These are phyloP conservation scores for Calcarius lapponicus DNA, from an alignment of 2,797 vertebrate genomes.

Conservation along the genomic window DNA sequence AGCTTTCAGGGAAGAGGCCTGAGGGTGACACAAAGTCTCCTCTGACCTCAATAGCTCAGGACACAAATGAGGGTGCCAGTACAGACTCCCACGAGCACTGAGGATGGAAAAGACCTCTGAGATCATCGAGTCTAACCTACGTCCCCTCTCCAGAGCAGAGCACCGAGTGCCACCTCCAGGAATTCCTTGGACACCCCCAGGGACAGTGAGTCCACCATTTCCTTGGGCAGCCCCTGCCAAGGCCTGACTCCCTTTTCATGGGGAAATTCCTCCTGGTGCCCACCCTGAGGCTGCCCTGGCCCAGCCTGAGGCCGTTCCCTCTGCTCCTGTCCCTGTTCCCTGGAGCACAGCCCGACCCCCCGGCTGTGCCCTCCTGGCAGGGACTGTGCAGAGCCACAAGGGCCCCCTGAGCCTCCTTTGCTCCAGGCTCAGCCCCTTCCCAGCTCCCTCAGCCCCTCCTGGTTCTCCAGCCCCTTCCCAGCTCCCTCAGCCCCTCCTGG, in stretches of 20 bases:
- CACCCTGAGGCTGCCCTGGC: background rate
- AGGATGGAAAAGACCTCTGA: background rate
- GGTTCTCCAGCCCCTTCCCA: too few relatives aligned
- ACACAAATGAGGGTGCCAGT: background rate
- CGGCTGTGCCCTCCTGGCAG: too few relatives aligned
- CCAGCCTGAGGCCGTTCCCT: background rate
- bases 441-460: too few relatives aligned
- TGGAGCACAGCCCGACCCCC: too few relatives aligned
- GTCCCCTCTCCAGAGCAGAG: background rate
- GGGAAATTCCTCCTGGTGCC: accelerated
- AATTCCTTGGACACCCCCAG: accelerated
- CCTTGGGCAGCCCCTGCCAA: background rate
- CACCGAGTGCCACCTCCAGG: accelerated
- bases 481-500: too few relatives aligned
- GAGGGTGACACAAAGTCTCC: background rate
- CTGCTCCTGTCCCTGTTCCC: too few relatives aligned
- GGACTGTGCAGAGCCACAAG: too few relatives aligned
- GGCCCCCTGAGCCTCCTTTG: too few relatives aligned
- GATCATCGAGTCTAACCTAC: accelerated
- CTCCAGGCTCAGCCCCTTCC: too few relatives aligned
- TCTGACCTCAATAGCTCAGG: background rate
- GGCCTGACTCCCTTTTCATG: accelerated
- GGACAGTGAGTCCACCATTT: background rate
- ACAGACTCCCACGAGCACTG: background rate
- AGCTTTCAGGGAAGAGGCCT: background rate